Evolutionary conservation across 2,888 invertebrate genomes (phyloP).

Genomic region (Andrena praecox): DNA sequence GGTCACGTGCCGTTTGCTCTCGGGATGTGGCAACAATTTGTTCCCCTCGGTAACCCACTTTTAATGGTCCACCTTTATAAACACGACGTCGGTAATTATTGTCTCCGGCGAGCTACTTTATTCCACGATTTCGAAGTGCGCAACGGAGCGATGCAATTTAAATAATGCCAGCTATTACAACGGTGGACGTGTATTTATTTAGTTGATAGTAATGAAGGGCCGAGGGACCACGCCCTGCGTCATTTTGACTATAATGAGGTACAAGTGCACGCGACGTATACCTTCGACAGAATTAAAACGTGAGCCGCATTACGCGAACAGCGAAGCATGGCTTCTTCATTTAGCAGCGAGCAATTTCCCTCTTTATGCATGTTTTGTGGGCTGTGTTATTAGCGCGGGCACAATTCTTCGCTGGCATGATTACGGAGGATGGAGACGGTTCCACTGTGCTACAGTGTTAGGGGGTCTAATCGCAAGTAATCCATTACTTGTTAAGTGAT

Average conservation of each 20-base stretch:
- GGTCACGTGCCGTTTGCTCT: constrained; percentile 7
- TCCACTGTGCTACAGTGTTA: no score
- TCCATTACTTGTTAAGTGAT: no score
- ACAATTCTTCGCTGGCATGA: no score
- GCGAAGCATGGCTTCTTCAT: background rate
- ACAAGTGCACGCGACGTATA: background rate
- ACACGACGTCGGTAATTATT: constrained; percentile 21
- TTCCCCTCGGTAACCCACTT: constrained; percentile 18
- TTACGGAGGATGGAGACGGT: no score
- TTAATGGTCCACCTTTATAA: constrained; percentile 32
- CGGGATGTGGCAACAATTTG: constrained; percentile 19
- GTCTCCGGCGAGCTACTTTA: constrained; percentile 28
- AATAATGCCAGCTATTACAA: constrained; percentile 40
- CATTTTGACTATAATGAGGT: background rate
- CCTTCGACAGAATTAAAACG: background rate
- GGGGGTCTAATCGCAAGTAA: no score
- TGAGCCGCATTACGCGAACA: background rate
- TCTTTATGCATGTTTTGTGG: no score
- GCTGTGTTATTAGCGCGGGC: no score
- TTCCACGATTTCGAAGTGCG: constrained; percentile 11
- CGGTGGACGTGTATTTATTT: constrained; percentile 31
- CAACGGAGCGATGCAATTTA: constrained; percentile 30
- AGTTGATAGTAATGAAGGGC: constrained; percentile 27
- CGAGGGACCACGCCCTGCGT: background rate
- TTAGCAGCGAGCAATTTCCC: background rate